These are phyloP conservation scores for Eilema depressum DNA, from an alignment of 2,888 invertebrate genomes.

Conservation along the genomic window DNA sequence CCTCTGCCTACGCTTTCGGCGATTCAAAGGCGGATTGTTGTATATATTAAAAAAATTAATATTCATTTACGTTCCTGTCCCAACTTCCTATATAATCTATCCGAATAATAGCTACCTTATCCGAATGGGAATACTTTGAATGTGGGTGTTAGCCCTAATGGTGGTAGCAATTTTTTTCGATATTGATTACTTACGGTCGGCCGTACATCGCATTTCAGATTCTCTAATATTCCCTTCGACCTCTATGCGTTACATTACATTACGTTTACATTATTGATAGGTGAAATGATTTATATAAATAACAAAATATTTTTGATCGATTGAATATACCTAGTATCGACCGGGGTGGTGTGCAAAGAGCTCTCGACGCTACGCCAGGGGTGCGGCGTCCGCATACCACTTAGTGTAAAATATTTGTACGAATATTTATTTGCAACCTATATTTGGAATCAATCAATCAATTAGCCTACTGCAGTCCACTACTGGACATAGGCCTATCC, in stretches of 20 bases:
- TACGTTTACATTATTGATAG: not conserved
- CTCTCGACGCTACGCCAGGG: not conserved
- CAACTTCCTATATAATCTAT: not conserved
- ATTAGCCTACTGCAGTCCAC: too few relatives aligned
- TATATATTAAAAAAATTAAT: not conserved
- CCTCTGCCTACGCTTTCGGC: too few relatives aligned
- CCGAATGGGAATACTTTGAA: not conserved
- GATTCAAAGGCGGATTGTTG: too few relatives aligned
- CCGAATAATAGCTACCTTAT: conserved; percentile 2
- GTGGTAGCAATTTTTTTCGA: conserved; percentile 2
- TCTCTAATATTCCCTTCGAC: not conserved
- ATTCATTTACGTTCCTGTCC: not conserved
- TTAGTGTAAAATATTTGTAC: too few relatives aligned
- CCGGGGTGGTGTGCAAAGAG: not conserved
- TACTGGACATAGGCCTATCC: too few relatives aligned
- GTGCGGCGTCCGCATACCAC: too few relatives aligned
- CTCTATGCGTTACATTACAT: not conserved
- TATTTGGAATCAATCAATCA: too few relatives aligned
- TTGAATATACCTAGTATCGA: not conserved
- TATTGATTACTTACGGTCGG: conserved; percentile 3
- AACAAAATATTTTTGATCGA: not conserved
- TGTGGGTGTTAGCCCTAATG: conserved; percentile 1
- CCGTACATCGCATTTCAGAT: not conserved
- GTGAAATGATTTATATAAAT: not conserved
- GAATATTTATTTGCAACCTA: too few relatives aligned